Conservation (phyloP, 2,797 vertebrate species). For the Molossus alvarezi region DNA sequence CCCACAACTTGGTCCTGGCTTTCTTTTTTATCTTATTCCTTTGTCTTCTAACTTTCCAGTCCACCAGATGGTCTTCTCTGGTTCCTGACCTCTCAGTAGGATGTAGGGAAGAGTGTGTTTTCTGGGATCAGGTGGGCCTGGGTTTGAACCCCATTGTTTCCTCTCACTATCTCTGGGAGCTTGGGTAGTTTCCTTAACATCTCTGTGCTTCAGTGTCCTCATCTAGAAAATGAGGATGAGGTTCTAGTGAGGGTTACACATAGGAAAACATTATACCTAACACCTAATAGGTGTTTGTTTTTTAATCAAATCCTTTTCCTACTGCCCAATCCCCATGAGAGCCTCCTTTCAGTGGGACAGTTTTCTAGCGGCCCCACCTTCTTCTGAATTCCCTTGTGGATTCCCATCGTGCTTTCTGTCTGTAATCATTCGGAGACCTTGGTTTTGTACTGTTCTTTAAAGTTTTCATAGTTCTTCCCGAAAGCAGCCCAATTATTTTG, state of each 20-base stretch:
- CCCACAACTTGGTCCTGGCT: neutral
- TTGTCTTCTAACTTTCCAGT: neutral
- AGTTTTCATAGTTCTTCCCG: slow-evolving; percentile 41
- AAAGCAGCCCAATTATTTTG: slow-evolving; percentile 59
- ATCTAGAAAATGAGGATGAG: neutral
- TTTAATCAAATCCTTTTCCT: neutral
- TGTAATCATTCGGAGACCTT: neutral
- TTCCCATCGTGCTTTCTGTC: neutral
- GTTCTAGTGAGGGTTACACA: neutral
- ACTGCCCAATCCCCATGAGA: neutral
- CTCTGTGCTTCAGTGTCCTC: neutral
- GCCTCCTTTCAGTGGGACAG: neutral
- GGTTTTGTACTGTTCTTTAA: neutral
- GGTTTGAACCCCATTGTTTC: neutral
- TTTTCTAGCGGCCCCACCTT: neutral
- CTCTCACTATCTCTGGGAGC: neutral
- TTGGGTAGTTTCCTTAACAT: neutral
- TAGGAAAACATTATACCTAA: neutral
- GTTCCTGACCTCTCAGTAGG: neutral
- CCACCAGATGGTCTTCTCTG: neutral
- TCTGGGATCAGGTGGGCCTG: neutral
- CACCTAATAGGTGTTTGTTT: neutral
- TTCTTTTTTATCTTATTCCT: neutral
- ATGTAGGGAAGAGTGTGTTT: neutral
- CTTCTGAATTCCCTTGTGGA: neutral